Percentiles rank a stretch among this genome's conserved stretches.
Evolutionary conservation across 2,888 invertebrate genomes (phyloP).

Genomic region (Elaeidobius kamerunicus): DNA sequence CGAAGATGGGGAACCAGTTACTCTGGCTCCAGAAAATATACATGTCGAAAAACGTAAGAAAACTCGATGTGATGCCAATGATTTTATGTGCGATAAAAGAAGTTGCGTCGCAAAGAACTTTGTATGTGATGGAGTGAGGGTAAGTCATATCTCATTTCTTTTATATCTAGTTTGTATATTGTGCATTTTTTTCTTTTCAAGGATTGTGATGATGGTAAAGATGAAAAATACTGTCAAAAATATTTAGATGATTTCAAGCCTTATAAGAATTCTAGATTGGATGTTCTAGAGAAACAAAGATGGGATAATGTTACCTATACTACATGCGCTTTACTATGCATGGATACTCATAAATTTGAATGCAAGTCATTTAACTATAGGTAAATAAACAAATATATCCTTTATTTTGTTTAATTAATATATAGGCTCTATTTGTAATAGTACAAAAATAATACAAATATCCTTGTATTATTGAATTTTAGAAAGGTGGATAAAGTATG

Average conservation of each 20-base stretch:
- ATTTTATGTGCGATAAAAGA: slow-evolving; percentile 50
- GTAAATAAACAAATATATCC: slow-evolving; percentile 39
- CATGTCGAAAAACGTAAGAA: slow-evolving; percentile 27
- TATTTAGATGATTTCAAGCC: slow-evolving; percentile 51
- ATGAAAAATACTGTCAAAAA: slow-evolving; percentile 54
- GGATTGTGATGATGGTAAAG: slow-evolving; percentile 59
- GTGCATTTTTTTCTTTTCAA: slow-evolving; percentile 40
- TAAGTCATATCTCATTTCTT: no score
- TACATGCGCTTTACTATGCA: slow-evolving; percentile 57
- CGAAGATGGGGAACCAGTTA: slow-evolving; percentile 39
- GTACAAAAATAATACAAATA: background rate
- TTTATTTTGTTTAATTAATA: background rate
- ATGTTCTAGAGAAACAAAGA: slow-evolving; percentile 54
- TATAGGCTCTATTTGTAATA: background rate
- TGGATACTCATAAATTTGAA: slow-evolving; percentile 53
- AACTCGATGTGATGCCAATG: slow-evolving; percentile 40
- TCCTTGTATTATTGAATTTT: no score
- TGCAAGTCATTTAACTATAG: slow-evolving; percentile 62
- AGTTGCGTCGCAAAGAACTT: slow-evolving; percentile 55
- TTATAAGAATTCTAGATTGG: slow-evolving; percentile 48
- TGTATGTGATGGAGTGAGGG: slow-evolving; percentile 58
- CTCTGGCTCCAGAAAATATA: slow-evolving; percentile 37
- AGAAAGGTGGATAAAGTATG: slow-evolving; percentile 54
- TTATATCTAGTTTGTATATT: no score
- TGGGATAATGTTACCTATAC: slow-evolving; percentile 54